Conservation (phyloP, 2,888 invertebrate genomes). For the Dryobotodes eremita region DNA sequence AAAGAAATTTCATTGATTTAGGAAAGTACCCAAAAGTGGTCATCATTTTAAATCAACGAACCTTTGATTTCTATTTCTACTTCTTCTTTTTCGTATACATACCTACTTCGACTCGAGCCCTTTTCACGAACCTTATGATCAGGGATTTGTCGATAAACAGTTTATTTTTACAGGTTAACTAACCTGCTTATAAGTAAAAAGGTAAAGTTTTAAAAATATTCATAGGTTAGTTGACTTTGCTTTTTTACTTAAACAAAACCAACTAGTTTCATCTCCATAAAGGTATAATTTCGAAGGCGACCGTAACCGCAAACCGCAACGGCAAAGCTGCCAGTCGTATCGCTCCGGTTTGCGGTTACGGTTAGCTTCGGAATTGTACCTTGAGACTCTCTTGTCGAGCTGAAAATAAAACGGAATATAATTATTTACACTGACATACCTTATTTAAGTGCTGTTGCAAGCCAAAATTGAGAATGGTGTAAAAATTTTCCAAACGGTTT, state of each 20-base stretch:
- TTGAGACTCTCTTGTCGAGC: background rate
- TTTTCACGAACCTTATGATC: background rate
- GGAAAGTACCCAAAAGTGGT: background rate
- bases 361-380: background rate
- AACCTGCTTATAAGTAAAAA: background rate
- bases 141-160: background rate
- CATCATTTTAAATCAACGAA: background rate
- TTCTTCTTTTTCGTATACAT: background rate
- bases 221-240: background rate
- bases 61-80: background rate
- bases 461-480: constrained; percentile 95
- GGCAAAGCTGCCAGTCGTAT: background rate
- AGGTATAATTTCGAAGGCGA: background rate
- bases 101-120: background rate
- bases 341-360: background rate
- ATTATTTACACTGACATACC: constrained; percentile 60
- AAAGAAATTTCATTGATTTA: background rate
- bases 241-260: background rate
- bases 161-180: background rate
- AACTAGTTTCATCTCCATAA: background rate
- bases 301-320: background rate
- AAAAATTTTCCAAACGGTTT: constrained; percentile 95
- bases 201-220: background rate
- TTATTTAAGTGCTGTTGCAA: constrained; percentile 93
- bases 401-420: background rate